phyloP scores from a whole-genome alignment of 1,140 invertebrate species.

The Drosophila pectinifera region DNA sequence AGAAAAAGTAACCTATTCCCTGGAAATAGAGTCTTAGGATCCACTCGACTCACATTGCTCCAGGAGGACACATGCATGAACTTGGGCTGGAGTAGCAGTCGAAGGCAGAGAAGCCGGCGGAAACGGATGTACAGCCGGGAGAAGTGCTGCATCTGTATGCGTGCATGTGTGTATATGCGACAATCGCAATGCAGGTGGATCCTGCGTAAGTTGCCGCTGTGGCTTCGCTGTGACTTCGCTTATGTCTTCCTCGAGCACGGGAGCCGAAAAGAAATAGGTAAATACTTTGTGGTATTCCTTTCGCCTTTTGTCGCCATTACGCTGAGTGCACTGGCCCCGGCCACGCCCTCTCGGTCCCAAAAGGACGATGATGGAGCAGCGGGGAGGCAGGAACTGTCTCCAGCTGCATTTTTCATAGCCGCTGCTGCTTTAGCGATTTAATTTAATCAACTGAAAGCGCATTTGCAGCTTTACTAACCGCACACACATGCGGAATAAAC shows the following conservation, averaged over 20 bases:
- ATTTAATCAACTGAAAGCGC: conserved; percentile 85
- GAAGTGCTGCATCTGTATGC: conserved; percentile 3
- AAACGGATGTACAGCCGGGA: conserved; percentile 59
- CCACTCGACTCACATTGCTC: background rate
- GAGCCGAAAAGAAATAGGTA: conserved; percentile 61
- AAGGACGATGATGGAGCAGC: conserved; percentile 19
- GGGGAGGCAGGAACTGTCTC: conserved; percentile 5
- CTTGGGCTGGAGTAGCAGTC: conserved; percentile 19
- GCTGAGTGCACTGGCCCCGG: conserved; percentile 70
- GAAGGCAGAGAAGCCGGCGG: conserved; percentile 34
- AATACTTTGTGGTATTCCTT: conserved; percentile 70
- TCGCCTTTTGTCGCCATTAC: conserved; percentile 73
- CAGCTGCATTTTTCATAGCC: conserved; percentile 75
- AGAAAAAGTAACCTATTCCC: background rate
- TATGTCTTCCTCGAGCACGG: conserved; percentile 36
- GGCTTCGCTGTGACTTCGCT: conserved; percentile 4
- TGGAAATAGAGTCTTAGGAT: background rate
- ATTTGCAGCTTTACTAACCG: conserved; percentile 76
- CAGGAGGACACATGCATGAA: conserved; percentile 53
- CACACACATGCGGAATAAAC: conserved; percentile 43
- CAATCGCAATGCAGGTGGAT: conserved; percentile 63
- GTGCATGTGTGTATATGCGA: conserved; percentile 15
- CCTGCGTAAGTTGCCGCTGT: conserved; percentile 22
- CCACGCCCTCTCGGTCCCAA: conserved; percentile 33
- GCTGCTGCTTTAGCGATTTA: conserved; percentile 78